Evolutionary conservation across 2,797 vertebrate genomes (phyloP), one percentile per base, ranked within the genome.

Genomic region (Hylomyscus alleni): DNA sequence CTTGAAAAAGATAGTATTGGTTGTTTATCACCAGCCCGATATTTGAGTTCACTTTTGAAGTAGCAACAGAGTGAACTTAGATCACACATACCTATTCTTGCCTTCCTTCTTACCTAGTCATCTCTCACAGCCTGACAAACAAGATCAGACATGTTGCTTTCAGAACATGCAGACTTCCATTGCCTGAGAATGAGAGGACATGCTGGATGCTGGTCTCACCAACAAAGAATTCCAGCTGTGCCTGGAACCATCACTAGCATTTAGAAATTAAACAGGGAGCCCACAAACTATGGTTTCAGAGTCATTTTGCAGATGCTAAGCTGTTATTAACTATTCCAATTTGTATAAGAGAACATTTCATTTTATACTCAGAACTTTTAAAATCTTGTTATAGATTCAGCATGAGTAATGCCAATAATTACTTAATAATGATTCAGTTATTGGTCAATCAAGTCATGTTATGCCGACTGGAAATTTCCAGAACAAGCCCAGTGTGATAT

Each of bases 211-310:
- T 37, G 47, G 11, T 69, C 67, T 91, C 13, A 22, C 15, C 10
- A 91, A 15, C 20, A 80, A 65, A 93, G 52, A 72, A 75, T 76
- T 97, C 7, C 62, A 91, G 47, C 40, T 87, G 34, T 94, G 78
- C 83, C 31, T 9, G 24, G 67, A 89, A 87, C 54, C 14, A 91
- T 34, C 24, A 87, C 7, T 89, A 80, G 31, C 37, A 77, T 69
- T 87, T 91, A 84, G 37, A 86, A 89, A n/a, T 86, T 87, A 85
- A 96, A 94, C 47, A 85, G 47, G 26, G 19, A 91, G 10, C 4
- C 14, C 40, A 29, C 24, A 81, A 50, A 19, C 54, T 69, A 69
- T 69, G n/a, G 17, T 69, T 94, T 81, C 78, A 78, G 67, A 47
- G 80, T 91, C 44, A 81, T 92, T 88, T 91, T 52, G 50, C 19